Evolutionary conservation across 1,140 invertebrate species (phyloP).

Genomic region (Globodera ellingtonae): DNA sequence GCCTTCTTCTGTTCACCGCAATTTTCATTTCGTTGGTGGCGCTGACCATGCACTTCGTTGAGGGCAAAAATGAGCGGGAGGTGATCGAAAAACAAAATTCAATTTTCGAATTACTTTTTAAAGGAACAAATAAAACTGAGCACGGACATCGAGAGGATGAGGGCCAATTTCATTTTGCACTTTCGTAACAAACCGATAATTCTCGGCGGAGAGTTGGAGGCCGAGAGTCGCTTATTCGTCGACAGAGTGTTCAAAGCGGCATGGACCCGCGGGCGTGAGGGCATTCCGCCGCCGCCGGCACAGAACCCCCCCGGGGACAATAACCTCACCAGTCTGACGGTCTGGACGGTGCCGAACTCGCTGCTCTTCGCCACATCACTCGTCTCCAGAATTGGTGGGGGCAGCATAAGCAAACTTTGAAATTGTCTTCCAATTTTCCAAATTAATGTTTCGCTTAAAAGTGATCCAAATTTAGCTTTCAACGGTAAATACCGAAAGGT

Average conservation of each 20-base stretch:
- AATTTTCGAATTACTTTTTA: not conserved
- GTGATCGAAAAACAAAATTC: not conserved
- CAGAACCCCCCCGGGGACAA: not conserved
- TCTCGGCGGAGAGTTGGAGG: not conserved
- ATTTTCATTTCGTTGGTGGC: not conserved
- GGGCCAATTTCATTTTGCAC: not conserved
- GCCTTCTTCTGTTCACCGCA: not conserved
- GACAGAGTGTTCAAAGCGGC: not conserved
- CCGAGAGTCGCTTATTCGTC: not conserved
- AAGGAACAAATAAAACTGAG: not conserved
- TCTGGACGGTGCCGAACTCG: not conserved
- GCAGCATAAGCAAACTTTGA: too few relatives aligned
- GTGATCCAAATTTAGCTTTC: not conserved
- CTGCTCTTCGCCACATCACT: not conserved
- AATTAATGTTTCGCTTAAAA: too few relatives aligned
- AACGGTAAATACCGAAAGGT: not conserved
- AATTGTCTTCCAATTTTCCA: too few relatives aligned
- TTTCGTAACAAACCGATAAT: not conserved
- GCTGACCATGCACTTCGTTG: not conserved
- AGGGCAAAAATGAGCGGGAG: not conserved
- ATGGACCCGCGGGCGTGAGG: not conserved
- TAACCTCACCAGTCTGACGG: not conserved
- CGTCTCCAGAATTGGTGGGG: not conserved
- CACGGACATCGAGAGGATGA: not conserved
- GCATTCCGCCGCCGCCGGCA: not conserved